phyloP scores from a whole-genome alignment of 2,797 vertebrate genomes.

The Sebastes diaconus region DNA sequence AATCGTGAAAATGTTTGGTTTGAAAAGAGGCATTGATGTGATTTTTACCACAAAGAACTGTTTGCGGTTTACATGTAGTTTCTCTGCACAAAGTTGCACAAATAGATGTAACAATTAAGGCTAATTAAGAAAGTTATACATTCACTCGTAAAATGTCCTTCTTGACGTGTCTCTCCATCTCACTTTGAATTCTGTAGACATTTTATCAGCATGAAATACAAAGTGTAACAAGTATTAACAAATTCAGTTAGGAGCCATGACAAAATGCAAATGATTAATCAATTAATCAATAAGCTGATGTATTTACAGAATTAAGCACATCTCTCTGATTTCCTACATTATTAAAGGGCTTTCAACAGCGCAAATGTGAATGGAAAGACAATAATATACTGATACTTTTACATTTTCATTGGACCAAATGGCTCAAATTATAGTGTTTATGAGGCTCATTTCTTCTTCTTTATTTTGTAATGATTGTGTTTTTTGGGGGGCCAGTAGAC shows the following conservation, averaged over 20 bases:
- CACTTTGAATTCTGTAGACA: not conserved
- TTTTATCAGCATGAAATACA: not conserved
- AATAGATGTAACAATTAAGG: not conserved
- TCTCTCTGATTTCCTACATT: not conserved
- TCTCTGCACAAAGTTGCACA: not conserved
- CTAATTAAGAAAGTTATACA: not conserved
- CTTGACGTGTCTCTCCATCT: not conserved
- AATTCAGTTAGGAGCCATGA: not conserved
- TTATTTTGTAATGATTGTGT: not conserved
- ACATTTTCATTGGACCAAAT: not conserved
- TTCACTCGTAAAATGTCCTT: not conserved
- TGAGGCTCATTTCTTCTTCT: not conserved
- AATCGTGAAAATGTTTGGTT: constrained; percentile 19
- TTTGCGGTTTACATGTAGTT: not conserved
- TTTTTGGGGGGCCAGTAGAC: not conserved
- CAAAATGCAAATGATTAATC: not conserved
- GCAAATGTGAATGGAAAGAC: not conserved
- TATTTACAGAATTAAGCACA: not conserved
- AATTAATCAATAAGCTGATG: not conserved
- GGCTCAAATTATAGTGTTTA: not conserved
- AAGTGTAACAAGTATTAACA: not conserved
- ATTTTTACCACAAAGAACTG: constrained; percentile 9
- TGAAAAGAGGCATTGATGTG: constrained; percentile 15
- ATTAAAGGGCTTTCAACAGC: not conserved
- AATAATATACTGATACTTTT: not conserved